Evolutionary conservation across 2,113 vertebrate genomes (phyloP), one percentile per base, ranked within the genome.

Genomic region (Phaethon lepturus): DNA sequence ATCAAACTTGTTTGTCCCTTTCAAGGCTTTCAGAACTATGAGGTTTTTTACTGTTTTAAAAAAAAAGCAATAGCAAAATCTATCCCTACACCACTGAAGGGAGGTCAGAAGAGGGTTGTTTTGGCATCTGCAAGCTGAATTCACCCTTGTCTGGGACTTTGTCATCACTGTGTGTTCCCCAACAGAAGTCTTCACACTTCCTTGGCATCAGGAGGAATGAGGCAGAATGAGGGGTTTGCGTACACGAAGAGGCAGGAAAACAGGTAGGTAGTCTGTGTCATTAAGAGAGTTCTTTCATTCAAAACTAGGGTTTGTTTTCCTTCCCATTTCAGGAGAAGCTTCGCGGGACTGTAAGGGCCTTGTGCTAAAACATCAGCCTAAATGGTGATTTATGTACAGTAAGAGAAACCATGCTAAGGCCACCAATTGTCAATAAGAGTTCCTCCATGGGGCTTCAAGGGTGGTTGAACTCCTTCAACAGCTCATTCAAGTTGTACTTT

Each of bases 301-400:
- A 82, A 45, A 11, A 31, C 31, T 31, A n/a, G 23, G 14, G 15
- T 66, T 81, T 53, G 12, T 38, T 69, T 86, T 26, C 47, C 33
- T 75, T 71, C 25, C 10, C 11, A 8, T 44, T 88, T 82, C 40
- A 49, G 62, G 6, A 88, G 20, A 52, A 67, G 8, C 22, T 76
- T 63, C 50, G 40, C 16, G 31, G 38, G 52, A 40, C 19, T 26
- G 3, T 7, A 28, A 84, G 18, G 22, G 19, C 7, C 53, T 78
- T 55, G 17, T 44, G 31, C 68, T 91, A 63, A 66, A 86, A 31
- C 17, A 24, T 49, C 35, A 88, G 8, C 12, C 29, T 76, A 9
- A 69, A 11, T 6, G 3, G 42, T 9, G 23, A 40, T 1, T 60
- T 56, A 64, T 2, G 2, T 14, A 5, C 31, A 38, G n/a, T 2